Evolutionary conservation across 1,140 invertebrate genomes (phyloP).

Genomic region (Akabosia matsudoensis): DNA sequence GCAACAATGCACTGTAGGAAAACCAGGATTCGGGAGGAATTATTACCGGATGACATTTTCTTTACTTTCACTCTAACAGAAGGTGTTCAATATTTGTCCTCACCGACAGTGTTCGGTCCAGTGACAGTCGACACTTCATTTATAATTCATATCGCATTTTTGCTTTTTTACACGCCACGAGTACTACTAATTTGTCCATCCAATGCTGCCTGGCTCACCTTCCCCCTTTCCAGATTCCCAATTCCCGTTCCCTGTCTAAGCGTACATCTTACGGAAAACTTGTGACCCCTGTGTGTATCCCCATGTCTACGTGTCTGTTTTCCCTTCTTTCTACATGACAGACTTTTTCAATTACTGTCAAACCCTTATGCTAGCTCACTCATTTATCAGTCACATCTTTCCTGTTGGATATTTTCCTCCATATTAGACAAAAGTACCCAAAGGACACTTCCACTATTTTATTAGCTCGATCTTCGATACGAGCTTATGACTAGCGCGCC

Average conservation of each 20-base stretch:
- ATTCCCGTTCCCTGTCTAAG: background rate
- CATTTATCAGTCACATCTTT: background rate
- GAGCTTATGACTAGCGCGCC: background rate
- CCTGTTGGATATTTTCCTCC: background rate
- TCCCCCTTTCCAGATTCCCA: background rate
- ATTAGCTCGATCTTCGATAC: background rate
- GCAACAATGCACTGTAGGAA: background rate
- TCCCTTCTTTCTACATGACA: background rate
- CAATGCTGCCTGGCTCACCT: background rate
- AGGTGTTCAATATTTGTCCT: too few species aligned
- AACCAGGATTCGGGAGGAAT: background rate
- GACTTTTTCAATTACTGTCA: slow-evolving; percentile 16
- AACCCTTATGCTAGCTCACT: background rate
- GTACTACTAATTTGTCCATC: background rate
- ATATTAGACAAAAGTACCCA: background rate
- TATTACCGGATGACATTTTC: background rate
- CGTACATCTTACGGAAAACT: too few species aligned
- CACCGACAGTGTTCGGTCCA: too few species aligned
- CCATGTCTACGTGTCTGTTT: background rate
- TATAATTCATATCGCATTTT: slow-evolving; percentile 12
- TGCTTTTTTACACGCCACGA: background rate
- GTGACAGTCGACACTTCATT: background rate
- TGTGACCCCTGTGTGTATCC: too few species aligned
- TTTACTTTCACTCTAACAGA: background rate
- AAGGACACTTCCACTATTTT: background rate